Evolutionary conservation across 2,797 vertebrate genomes (phyloP).

Genomic region (Poeciliopsis paucimaculata): DNA sequence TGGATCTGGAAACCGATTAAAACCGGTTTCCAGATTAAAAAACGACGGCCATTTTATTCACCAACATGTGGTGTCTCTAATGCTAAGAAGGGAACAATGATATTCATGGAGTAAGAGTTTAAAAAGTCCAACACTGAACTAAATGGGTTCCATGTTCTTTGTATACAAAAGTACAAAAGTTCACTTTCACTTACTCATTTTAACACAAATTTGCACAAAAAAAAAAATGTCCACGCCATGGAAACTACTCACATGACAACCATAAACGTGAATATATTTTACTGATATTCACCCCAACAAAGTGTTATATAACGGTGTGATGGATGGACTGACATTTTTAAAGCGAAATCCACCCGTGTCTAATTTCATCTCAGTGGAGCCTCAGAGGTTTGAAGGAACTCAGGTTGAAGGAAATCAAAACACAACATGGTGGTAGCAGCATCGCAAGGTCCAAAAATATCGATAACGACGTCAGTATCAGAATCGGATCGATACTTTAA

Average conservation of each 20-base stretch:
- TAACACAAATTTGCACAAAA: background rate
- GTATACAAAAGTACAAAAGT: background rate
- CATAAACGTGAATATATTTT: background rate
- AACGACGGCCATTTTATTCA: slow-evolving; percentile 11
- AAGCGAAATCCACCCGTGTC: background rate
- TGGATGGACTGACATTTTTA: background rate
- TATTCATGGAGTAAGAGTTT: slow-evolving; percentile 37
- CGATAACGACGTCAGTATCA: too few relatives aligned
- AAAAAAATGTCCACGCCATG: background rate
- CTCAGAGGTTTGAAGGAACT: background rate
- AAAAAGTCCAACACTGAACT: slow-evolving; percentile 43
- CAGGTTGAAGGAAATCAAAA: background rate
- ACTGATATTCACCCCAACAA: background rate
- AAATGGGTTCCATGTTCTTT: slow-evolving; percentile 29
- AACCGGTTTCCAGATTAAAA: background rate
- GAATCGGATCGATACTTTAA: too few relatives aligned
- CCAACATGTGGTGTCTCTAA: slow-evolving; percentile 62
- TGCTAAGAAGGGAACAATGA: slow-evolving; percentile 47
- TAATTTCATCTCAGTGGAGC: background rate
- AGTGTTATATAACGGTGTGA: background rate
- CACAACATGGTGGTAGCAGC: background rate
- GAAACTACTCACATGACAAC: background rate
- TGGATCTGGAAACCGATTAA: slow-evolving; percentile 15
- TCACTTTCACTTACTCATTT: background rate
- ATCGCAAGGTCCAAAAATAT: too few relatives aligned